Evolutionary conservation across 1,140 invertebrate species (phyloP).

Genomic region (Sipha flava): DNA sequence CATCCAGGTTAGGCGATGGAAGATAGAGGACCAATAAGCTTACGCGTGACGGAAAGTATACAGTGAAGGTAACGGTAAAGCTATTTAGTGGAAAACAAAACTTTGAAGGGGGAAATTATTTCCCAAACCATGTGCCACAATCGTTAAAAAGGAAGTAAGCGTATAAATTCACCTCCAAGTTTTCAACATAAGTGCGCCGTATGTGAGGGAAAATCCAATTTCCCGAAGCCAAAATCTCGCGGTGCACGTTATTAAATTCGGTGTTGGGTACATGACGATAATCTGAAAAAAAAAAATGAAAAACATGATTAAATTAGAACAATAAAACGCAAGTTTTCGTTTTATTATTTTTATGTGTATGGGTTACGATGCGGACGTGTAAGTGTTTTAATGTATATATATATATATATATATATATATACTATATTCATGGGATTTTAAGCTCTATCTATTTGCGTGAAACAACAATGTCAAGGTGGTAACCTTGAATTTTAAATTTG

Average conservation of each 20-base stretch:
- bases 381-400: too few relatives aligned
- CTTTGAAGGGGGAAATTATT: neutral
- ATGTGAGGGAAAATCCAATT: constrained; percentile 89
- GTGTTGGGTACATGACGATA: constrained; percentile 85
- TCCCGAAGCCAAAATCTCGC: constrained; percentile 83
- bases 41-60: too few relatives aligned
- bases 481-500: neutral
- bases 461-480: neutral
- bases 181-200: constrained; percentile 90
- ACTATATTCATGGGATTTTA: neutral
- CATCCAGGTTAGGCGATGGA: neutral
- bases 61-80: too few relatives aligned
- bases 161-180: constrained; percentile 77
- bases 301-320: too few relatives aligned
- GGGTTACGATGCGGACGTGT: too few relatives aligned
- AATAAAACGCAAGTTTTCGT: too few relatives aligned
- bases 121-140: neutral
- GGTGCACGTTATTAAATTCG: constrained; percentile 80
- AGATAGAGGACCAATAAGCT: too few relatives aligned
- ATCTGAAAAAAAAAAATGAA: constrained; percentile 55
- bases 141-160: neutral
- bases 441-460: neutral
- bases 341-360: too few relatives aligned
- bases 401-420: too few relatives aligned
- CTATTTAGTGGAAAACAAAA: neutral